Evolutionary conservation across 2,797 vertebrate species (phyloP), one percentile per base, ranked within the genome.

Genomic region (Salarias fasciatus): DNA sequence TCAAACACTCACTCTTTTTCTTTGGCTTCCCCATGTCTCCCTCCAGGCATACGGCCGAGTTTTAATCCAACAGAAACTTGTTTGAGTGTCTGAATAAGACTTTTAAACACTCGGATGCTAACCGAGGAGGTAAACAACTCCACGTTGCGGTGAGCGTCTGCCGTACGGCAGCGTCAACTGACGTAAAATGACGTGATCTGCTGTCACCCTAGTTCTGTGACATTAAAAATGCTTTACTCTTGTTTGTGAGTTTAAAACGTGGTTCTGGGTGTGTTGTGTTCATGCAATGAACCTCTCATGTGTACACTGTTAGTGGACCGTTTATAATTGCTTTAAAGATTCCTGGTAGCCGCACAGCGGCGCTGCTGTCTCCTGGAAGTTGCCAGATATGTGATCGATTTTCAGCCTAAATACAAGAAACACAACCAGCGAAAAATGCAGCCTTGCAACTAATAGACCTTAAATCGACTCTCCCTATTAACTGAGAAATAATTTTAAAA

Each of bases 11-110:
- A 94, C 93, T 91, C 67, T 91, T 93, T 77, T 90, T 93, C 83
- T 91, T 94, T 49, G 90, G 93, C 53, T 94, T 94, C 42, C 92
- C 93, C 93, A 94, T 93, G 4, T 81, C 60, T 18, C 64, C 12
- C 7, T 58, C 11, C 3, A n/a, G 7, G 1, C 11, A 61, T 8
- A 14, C 0, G 2, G 15, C 30, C 0, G 1, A 3, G 8, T 18
- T 30, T 15, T 2, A 35, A 31, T 53, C 1, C 2, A 1, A 0
- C 4, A 2, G 1, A 1, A 11, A 0, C 1, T 1, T 43, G 10
- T 53, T 49, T 41, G 13, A 63, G 7, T 6, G 7, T 5, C 49
- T 31, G 54, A 54, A 79, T 56, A 2, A 2, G 60, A 2, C 12
- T 42, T 8, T 24, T 5, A 48, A 51, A 13, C 31, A 4, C 1